Percentiles rank a stretch among this genome's conserved stretches.
These are phyloP conservation scores for Epistrophe eligans DNA, from an alignment of 2,888 invertebrate species.

Conservation along the genomic window DNA sequence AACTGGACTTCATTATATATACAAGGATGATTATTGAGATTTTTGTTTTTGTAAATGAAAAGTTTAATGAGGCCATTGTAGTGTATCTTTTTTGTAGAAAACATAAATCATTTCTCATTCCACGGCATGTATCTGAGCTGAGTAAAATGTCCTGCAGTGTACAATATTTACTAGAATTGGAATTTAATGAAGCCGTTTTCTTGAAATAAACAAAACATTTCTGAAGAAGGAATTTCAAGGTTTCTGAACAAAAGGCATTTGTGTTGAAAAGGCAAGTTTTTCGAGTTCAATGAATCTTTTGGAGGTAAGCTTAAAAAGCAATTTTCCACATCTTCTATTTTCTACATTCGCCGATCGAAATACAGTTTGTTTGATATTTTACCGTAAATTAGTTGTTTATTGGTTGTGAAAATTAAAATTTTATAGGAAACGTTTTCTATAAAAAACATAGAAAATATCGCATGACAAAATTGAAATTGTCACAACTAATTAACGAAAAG, in stretches of 20 bases:
- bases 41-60: constrained; percentile 34
- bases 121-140: background rate
- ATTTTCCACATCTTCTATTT: no score
- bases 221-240: background rate
- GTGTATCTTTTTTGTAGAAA: constrained; percentile 7
- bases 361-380: no score
- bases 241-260: background rate
- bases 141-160: constrained; percentile 3
- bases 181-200: constrained; percentile 40
- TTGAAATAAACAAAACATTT: constrained; percentile 43
- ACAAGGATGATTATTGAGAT: background rate
- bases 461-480: no score
- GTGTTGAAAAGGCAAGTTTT: background rate
- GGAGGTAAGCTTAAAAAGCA: background rate
- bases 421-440: no score
- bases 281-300: background rate
- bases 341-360: no score
- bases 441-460: no score
- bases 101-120: constrained; percentile 68
- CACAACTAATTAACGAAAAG: no score
- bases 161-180: background rate
- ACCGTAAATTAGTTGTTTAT: no score
- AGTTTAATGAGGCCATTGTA: constrained; percentile 53
- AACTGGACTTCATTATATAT: constrained; percentile 10
- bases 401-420: no score